These are phyloP conservation scores for Peromyscus californicus DNA, from an alignment of 2,113 vertebrate species.

Conservation along the genomic window DNA sequence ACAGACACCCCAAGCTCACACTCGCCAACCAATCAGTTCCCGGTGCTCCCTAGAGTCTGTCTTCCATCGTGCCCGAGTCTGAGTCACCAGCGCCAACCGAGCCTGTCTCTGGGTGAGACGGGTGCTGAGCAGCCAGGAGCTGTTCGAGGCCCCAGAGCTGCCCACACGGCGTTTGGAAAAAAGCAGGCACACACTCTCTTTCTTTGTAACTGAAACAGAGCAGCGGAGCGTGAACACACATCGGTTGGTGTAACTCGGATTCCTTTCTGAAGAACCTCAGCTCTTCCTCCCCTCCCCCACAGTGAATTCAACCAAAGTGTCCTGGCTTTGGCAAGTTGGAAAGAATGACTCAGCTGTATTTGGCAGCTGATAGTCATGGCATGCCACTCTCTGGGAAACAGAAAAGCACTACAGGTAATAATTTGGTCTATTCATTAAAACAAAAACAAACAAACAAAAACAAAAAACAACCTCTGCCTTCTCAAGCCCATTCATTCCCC, in stretches of 20 bases:
- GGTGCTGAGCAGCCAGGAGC: not conserved
- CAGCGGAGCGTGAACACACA: not conserved
- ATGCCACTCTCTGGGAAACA: constrained; percentile 46
- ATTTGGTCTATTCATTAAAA: constrained; percentile 14
- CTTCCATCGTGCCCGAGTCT: not conserved
- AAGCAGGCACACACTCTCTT: not conserved
- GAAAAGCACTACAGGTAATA: constrained; percentile 40
- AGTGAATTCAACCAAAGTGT: constrained; percentile 5
- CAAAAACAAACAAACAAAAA: not conserved
- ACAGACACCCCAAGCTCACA: constrained; percentile 63
- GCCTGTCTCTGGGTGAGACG: constrained; percentile 42
- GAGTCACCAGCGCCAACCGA: not conserved
- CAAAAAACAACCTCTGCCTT: not conserved
- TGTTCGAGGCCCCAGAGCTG: rapidly evolving
- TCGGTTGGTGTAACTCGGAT: constrained; percentile 11
- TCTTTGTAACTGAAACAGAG: constrained; percentile 31
- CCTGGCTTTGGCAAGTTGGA: constrained; percentile 29
- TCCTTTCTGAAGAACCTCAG: constrained; percentile 36
- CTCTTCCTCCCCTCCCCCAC: constrained; percentile 12
- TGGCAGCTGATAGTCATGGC: constrained; percentile 3
- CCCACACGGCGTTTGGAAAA: not conserved
- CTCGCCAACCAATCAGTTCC: constrained; percentile 41
- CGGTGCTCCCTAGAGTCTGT: constrained; percentile 28
- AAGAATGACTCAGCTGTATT: constrained; percentile 56
- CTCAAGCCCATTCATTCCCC: not conserved